Evolutionary conservation across 1,140 invertebrate genomes (phyloP), one percentile per base, ranked within the genome.

Genomic region (Brachionus paranguensis): DNA sequence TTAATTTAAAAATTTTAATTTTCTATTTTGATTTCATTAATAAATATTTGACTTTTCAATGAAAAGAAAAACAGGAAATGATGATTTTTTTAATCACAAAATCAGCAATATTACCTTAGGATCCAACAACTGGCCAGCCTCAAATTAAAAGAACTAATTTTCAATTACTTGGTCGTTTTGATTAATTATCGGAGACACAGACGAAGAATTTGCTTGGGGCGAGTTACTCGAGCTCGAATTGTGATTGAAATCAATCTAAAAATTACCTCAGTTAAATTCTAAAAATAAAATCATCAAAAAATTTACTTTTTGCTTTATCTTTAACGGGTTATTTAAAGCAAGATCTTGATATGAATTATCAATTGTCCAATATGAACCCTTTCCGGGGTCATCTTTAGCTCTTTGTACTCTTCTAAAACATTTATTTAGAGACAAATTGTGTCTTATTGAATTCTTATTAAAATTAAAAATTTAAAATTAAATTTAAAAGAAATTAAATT

Each of bases 341-440:
- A 76, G 43, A 14, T 81, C 78, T 68, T 81, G 78, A 43, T 64
- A 81, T 14, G n/a, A 64, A 43, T 60, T 81, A 29, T 89, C 88
- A 83, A 89, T 88, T 8, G 88, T 88, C 89, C 89, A 89, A 85
- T 89, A 89, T 33, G 89, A 89, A 7, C 89, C 89, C 45, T 85
- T 85, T 24, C 64, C 64, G 37, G 68, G 76, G 47, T 64, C 79
- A 79, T 84, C 65, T 53, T 50, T 72, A n/a, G 47, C 11, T 27
- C 55, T 72, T 50, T 70, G 60, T 27, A 84, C 53, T 55, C 43
- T 76, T 83, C 33, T 83, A 55, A 83, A 83, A 45, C 81, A 83
- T 47, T 83, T 83, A 41, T 83, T 83, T 10, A 84, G 76, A 12
- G 70, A 60, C 24, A 72, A 83, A 85, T 47, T 72, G 55, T 83